phyloP scores from a whole-genome alignment of 2,797 vertebrate genomes.

The Microcaecilia unicolor region DNA sequence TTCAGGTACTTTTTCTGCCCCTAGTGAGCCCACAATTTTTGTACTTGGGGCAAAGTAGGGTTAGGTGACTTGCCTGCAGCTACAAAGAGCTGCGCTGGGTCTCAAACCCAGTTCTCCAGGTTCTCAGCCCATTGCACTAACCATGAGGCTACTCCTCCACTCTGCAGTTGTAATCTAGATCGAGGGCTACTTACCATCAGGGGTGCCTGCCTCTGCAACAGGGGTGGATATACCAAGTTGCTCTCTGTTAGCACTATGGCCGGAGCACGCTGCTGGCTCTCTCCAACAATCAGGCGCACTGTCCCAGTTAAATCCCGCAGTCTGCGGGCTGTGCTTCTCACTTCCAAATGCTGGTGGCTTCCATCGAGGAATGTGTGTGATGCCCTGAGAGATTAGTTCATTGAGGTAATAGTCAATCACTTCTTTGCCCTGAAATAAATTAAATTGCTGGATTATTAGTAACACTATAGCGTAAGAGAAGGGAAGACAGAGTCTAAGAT shows the following conservation, averaged over 20 bases:
- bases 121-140: too few species aligned
- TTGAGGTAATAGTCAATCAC: conserved; percentile 70
- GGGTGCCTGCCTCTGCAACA: conserved; percentile 2
- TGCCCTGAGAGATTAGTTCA: conserved; percentile 60
- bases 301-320: neutral
- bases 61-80: too few species aligned
- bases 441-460: neutral
- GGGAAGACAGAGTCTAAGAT: too few species aligned
- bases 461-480: neutral
- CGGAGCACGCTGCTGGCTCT: neutral
- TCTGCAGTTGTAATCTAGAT: too few species aligned
- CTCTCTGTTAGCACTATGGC: conserved; percentile 3
- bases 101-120: too few species aligned
- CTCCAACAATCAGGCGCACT: rapidly evolving
- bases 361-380: conserved; percentile 63
- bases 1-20: too few species aligned
- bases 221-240: neutral
- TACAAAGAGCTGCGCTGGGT: too few species aligned
- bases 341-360: neutral
- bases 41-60: too few species aligned
- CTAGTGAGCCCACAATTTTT: too few species aligned
- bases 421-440: conserved; percentile 60
- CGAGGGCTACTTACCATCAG: conserved; percentile 50
- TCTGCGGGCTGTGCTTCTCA: neutral
- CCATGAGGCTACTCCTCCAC: too few species aligned